Conservation (phyloP, 2,113 vertebrate genomes). For the Myotis yumanensis region DNA sequence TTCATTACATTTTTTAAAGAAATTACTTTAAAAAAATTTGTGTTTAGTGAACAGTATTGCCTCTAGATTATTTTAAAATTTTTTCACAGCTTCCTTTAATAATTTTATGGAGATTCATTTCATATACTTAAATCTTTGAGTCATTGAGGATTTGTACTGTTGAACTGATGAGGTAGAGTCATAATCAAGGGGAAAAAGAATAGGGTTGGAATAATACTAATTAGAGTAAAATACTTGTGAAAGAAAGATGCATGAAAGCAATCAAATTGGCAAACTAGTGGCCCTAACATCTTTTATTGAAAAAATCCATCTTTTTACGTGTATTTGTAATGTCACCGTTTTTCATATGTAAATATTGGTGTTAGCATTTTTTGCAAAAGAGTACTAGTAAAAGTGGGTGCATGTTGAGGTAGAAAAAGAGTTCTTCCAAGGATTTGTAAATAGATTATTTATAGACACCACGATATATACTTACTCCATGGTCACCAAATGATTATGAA, state of each 20-base stretch:
- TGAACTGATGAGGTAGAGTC: neutral
- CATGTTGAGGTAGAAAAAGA: neutral
- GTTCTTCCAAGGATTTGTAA: neutral
- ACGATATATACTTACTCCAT: neutral
- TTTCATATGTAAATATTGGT: neutral
- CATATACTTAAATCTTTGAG: neutral
- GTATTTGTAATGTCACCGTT: neutral
- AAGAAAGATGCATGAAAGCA: neutral
- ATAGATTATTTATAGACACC: neutral
- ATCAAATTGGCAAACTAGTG: neutral
- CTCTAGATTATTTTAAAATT: neutral
- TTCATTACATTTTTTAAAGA: neutral
- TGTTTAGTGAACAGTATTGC: neutral
- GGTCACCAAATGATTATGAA: neutral
- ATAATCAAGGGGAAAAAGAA: neutral
- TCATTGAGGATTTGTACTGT: neutral
- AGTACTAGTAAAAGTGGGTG: neutral
- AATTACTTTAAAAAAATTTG: neutral
- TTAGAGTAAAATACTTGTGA: neutral
- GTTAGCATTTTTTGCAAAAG: neutral
- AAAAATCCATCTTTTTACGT: neutral
- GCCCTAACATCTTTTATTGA: neutral
- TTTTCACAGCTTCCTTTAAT: neutral
- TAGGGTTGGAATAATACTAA: neutral
- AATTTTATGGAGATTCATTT: neutral